These are phyloP conservation scores for Rotaria magnacalcarata DNA, from an alignment of 2,888 invertebrate species.

Conservation along the genomic window DNA sequence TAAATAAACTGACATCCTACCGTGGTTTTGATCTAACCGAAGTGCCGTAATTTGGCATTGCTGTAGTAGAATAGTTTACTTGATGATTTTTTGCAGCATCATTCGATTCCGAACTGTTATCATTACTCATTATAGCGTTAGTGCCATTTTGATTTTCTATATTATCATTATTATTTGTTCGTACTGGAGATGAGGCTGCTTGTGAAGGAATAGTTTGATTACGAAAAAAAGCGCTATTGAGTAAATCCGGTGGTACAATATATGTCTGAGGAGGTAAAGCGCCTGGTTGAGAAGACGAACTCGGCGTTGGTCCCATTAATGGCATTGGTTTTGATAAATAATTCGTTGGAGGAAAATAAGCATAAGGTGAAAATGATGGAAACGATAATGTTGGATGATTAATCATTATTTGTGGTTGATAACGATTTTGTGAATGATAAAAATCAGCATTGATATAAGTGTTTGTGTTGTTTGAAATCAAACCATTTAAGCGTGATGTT, in stretches of 20 bases:
- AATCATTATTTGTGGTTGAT: background rate
- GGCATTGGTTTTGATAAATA: conserved; percentile 26
- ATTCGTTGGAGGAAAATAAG: background rate
- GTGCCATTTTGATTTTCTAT: no score
- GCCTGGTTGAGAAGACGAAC: background rate
- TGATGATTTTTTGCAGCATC: no score
- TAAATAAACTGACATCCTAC: no score
- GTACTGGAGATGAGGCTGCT: no score
- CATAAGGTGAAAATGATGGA: background rate
- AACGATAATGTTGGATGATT: background rate
- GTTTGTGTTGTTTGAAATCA: background rate
- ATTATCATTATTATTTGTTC: no score
- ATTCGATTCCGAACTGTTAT: no score
- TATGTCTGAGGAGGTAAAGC: background rate
- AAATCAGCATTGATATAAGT: background rate
- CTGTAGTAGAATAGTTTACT: no score
- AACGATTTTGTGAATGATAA: background rate
- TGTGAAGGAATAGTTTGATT: no score
- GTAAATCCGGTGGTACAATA: background rate
- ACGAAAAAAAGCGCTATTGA: background rate
- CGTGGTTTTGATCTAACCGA: no score
- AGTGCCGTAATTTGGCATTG: no score
- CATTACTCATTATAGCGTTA: no score
- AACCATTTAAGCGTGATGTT: background rate
- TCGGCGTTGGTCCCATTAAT: background rate